Conservation (phyloP, 1,140 invertebrate species). For the Drosophila quadrilineata region DNA sequence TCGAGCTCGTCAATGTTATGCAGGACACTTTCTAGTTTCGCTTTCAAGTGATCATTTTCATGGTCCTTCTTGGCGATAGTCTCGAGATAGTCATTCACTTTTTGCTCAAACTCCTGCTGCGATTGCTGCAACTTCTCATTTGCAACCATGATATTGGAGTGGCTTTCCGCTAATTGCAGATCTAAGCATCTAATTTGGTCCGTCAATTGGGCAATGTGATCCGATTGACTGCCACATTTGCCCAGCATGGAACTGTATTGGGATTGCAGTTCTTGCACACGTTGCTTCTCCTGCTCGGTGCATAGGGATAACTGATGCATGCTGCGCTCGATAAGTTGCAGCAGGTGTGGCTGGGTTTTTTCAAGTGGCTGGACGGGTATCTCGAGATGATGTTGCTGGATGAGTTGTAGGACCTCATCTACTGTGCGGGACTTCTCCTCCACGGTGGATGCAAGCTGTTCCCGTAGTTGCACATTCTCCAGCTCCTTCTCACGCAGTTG, state of each 20-base stretch:
- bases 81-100: background rate
- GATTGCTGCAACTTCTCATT: background rate
- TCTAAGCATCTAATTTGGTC: background rate
- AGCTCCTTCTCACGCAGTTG: constrained; percentile 71
- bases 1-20: no score
- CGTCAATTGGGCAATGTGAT: background rate
- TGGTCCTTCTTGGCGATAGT: no score
- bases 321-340: background rate
- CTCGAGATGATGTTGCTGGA: constrained; percentile 20
- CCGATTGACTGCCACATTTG: background rate
- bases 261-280: constrained; percentile 1
- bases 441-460: constrained; percentile 18
- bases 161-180: background rate
- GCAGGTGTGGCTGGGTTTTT: background rate
- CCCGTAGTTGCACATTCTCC: constrained; percentile 55
- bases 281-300: background rate
- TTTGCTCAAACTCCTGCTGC: background rate
- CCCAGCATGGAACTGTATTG: background rate
- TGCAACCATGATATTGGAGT: background rate
- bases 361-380: background rate
- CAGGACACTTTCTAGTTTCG: no score
- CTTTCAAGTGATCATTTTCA: no score
- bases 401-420: constrained; percentile 19
- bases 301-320: background rate
- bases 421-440: constrained; percentile 14